A percentile compares a stretch with the other conserved stretches of the same genome.
Conservation (phyloP, 2,888 invertebrate species). For the Trissonchulus sp. region DNA sequence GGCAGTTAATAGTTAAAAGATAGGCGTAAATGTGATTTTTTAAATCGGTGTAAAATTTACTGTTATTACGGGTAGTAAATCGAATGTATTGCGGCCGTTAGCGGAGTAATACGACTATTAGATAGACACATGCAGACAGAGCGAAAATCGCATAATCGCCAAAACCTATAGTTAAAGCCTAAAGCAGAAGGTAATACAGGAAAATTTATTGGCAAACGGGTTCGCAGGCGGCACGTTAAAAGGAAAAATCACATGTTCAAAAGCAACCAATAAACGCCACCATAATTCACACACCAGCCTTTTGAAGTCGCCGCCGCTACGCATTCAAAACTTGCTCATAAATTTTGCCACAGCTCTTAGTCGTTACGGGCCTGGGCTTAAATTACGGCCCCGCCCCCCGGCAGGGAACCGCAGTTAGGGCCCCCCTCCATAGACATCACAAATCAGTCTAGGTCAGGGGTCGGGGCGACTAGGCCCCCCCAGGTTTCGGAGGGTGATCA, state of each 20-base stretch:
- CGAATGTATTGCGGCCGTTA: no score
- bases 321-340: neutral
- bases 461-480: neutral
- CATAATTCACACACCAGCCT: conserved; percentile 4
- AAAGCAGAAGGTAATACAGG: neutral
- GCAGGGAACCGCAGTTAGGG: no score
- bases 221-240: neutral
- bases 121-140: no score
- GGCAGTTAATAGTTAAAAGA: neutral
- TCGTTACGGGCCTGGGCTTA: no score
- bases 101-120: no score
- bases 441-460: neutral
- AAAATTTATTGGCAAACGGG: neutral
- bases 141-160: neutral
- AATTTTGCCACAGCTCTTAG: no score
- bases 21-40: no score
- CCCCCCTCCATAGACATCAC: no score
- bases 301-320: neutral
- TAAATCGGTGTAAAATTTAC: neutral
- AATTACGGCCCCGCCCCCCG: no score
- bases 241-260: neutral
- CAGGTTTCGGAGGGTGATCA: no score
- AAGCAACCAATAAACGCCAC: neutral
- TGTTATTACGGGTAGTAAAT: neutral
- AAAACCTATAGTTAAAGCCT: neutral